Evolutionary conservation across 2,113 vertebrate species (phyloP).

Genomic region (Dicerorhinus sumatrensis): DNA sequence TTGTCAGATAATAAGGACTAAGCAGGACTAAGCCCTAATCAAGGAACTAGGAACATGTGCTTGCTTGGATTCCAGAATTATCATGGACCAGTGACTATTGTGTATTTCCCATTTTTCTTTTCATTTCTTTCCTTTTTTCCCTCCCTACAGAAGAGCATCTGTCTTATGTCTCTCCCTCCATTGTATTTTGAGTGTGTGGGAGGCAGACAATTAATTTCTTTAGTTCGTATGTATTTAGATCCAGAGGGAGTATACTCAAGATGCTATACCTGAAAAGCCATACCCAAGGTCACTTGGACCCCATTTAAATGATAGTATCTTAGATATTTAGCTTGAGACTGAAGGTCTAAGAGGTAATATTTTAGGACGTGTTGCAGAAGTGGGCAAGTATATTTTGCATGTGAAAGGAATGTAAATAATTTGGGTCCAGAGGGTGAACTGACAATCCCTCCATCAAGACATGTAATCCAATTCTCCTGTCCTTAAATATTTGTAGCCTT

Average conservation of each 20-base stretch:
- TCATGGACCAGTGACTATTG: neutral
- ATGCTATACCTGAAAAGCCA: neutral
- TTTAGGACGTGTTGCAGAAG: neutral
- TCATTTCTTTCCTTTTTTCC: neutral
- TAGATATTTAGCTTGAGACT: neutral
- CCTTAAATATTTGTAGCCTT: neutral
- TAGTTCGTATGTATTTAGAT: neutral
- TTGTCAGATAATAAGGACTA: neutral
- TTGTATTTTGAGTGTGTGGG: neutral
- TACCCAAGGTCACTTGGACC: neutral
- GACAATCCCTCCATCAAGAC: neutral
- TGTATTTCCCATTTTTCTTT: neutral
- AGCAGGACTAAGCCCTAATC: neutral
- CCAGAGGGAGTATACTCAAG: neutral
- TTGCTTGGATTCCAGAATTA: constrained; percentile 14
- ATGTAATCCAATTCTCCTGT: neutral
- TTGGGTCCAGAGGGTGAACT: neutral
- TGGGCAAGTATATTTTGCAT: neutral
- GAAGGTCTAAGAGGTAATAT: neutral
- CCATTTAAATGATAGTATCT: neutral
- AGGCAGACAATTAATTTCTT: neutral
- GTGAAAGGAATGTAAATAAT: neutral
- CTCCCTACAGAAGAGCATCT: neutral
- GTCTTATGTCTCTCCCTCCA: neutral
- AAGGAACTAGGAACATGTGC: neutral